Base-by-base conservation (phyloP, 1,140 invertebrate species). In the Alviniconcha marisindica region DNA sequence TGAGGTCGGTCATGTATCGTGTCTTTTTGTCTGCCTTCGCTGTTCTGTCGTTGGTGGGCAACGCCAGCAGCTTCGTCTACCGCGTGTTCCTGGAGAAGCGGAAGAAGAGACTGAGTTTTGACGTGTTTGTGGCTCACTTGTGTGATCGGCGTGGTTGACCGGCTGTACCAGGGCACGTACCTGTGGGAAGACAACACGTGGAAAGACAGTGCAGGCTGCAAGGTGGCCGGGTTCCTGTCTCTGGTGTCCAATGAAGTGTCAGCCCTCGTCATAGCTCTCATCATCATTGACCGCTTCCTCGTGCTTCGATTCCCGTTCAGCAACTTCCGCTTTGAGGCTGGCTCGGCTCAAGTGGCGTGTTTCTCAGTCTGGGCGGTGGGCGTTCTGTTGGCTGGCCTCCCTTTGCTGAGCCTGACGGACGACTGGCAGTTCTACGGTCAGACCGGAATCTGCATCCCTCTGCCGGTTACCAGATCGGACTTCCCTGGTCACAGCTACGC, bases 221-320 rank as follows among this genome's bases (percentile, higher is more conserved):
- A 83, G 44, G 2, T 86, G 7, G 89, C 90, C 14, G 90, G 90
- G 5, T 85, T 90, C 31, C 31, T 90, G 7, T 83, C 89, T 15
- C 85, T 87, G 4, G 48, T 90, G 14, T 90, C 89, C 1, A 87
- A 80, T 38, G 89, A 91, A 69, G 81, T 84, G 1, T 90, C 89
- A 1, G 87, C 88, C 33, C 56, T 88, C 56, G 86, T 89, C 63
- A 81, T 92, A 0, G 82, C 77, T 33, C 77, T 91, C 38, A 76
- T 76, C 73, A 76, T 40, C 40, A 1, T 76, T 15, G 91, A 91
- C 71, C 74, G 90, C 3, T 85, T 89, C 71, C 40, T 89, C 0
- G 85, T 83, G 10, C 84, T 91, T 48, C 84, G 87, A 24, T 91
- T 87, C 71, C 90, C 90, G 0, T 89, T 92, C 66, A 83, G 87